Base-by-base conservation (phyloP, 2,888 invertebrate species). In the Hyposoter didymator region DNA sequence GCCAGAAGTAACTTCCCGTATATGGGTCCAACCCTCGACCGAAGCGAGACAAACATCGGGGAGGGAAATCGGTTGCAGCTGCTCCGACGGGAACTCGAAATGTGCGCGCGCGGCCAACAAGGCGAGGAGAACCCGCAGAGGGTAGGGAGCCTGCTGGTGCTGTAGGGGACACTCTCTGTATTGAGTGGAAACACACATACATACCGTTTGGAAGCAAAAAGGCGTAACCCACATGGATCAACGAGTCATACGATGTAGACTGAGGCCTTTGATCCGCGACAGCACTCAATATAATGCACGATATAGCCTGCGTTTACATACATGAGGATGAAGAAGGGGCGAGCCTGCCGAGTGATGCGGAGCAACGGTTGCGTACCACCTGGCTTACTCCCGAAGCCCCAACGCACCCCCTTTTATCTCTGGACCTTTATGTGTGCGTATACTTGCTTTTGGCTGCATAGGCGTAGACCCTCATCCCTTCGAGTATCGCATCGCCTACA, bases 321-420 rank as follows among this genome's bases (percentile, higher is more conserved):
- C 49, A n/a, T 19, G 59, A 14, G 52, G 89, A 90, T 89, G 89
- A 87, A 88, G 87, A 80, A 83, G 86, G 90, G 89, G 90, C 90
- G 89, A 90, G 90, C 89, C 90, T 91, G 91, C 88, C 89, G 87
- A 80, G 66, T 66, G 84, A 87, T 89, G 89, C 88, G 87, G 89
- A 88, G 90, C 91, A 92, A 93, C 93, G 92, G 93, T 93, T 92
- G 92, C 89, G 90, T 90, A 91, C 92, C 93, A 93, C 93, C 93
- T 93, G 93, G 93, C 91, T 90, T 55, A 35, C 81, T 78, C 82
- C 82, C 80, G 76, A 75, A 82, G 67, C 62, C 69, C 69, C 55
- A 69, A 80, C 81, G 81, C 81, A 81, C 81, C 81, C 81, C 67
- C 73, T 73, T 73, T 66, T 72, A 69, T 70, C 45, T 45, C n/a